A percentile compares a stretch with the other conserved stretches of the same genome.
phyloP scores from a whole-genome alignment of 2,797 vertebrate genomes.

The Danionella dracula region DNA sequence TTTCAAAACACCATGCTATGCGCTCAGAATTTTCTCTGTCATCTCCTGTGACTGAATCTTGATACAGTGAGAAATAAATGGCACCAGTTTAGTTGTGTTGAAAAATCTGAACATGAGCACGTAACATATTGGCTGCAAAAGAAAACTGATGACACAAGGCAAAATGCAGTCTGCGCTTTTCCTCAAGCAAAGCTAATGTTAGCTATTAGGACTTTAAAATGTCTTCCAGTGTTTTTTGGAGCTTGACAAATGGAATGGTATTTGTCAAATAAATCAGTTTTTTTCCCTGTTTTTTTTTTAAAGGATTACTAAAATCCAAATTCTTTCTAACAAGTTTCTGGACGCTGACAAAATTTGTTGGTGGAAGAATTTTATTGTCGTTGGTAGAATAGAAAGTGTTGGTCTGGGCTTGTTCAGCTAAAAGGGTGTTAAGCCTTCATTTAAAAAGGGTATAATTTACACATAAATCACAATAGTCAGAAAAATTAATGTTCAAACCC shows the following conservation, averaged over 20 bases:
- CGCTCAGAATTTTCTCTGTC: background rate
- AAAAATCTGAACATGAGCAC: background rate
- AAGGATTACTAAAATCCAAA: slow-evolving; percentile 24
- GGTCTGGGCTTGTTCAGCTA: too few relatives aligned
- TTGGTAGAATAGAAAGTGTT: too few relatives aligned
- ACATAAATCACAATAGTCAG: too few relatives aligned
- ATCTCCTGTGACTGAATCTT: background rate
- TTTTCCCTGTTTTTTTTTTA: background rate
- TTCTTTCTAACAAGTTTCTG: too few relatives aligned
- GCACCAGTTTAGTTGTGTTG: background rate
- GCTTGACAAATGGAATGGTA: background rate
- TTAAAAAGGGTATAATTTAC: too few relatives aligned
- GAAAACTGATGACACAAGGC: background rate
- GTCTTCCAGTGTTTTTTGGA: background rate
- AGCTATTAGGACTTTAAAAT: background rate
- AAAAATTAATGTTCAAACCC: too few relatives aligned
- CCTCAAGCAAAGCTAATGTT: background rate
- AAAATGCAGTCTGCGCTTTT: background rate
- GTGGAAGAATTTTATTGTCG: too few relatives aligned
- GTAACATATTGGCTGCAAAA: background rate
- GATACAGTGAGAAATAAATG: background rate
- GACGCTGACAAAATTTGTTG: too few relatives aligned
- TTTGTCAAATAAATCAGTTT: background rate
- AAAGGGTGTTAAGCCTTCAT: too few relatives aligned
- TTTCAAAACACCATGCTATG: background rate